Base-by-base conservation (phyloP, 2,113 vertebrate species). In the Tinamus guttatus region DNA sequence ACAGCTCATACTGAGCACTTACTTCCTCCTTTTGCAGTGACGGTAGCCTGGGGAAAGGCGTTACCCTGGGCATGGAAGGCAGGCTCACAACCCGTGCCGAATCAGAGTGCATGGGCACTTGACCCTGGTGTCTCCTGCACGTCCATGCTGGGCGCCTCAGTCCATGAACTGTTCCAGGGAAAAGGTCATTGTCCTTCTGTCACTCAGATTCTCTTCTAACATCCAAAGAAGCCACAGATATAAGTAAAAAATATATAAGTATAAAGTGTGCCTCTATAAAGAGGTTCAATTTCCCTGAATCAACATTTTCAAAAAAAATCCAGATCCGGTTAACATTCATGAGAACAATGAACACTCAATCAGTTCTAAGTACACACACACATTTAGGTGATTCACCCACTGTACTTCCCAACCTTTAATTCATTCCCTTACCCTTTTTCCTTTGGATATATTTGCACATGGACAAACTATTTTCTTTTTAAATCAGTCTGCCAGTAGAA, bases 401-500 rank as follows among this genome's bases (percentile, higher is more conserved):
- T 88, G 70, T 75, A 73, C 74, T 43, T 75, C 90, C 80, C 92
- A 82, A 93, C 82, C 76, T 93, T 87, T 90, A 83, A 93, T 88
- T 70, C 64, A 30, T 94, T 93, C 82, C 62, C 80, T 89, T 85
- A 82, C 75, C 59, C 36, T 89, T 94, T 68, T 77, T 84, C 69
- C 74, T 94, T 58, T 69, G 94, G 90, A 92, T 68, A 52, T 76
- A 75, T 83, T 94, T 91, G 51, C 82, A 93, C 69, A 62, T 65
- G 64, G 73, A 81, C 65, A 95, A 92, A 81, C 47, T 74, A 73
- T 84, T 95, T 93, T 94, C 90, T 94, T 96, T 95, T 84, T 43
- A 88, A 97, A 91, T 78, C 88, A 86, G 62, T 83, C 0, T 1
- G 14, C 32, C 73, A 81, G 58, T 62, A 90, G n/a, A 89, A 94